Base-by-base conservation (phyloP, 2,888 invertebrate species). In the Herminia tarsipennalis region DNA sequence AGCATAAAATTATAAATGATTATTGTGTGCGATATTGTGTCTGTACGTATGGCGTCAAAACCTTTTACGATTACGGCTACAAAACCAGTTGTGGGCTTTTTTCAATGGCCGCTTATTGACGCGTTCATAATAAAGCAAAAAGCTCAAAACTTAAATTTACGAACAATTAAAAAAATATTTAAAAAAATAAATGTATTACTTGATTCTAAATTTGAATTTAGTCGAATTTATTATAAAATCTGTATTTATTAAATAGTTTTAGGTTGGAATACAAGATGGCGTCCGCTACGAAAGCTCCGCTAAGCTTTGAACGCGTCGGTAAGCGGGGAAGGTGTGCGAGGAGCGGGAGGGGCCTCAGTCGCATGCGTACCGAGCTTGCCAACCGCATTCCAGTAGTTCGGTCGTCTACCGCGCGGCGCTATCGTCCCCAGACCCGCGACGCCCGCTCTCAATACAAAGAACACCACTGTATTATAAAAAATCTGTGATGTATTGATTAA, bases 401-500 rank as follows among this genome's bases (percentile, higher is more conserved):
- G 60, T 76, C 77, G 79, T 73, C 74, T 78, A 76, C 86, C 85
- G 87, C 81, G 71, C 79, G 80, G 82, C 79, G 84, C 77, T 62
- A 48, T 79, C 85, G 86, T 66, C 57, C 55, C 62, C 52, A 63
- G 57, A 55, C 57, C 44, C 80, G 81, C 82, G 82, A 66, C 84
- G 77, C 79, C 73, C 78, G 79, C 72, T 77, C 78, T 66, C 76
- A 81, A 83, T 88, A 92, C 91, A 91, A 91, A 92, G 91, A 88
- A 89, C 88, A 83, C 83, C 84, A 82, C 80, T 82, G 81, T 84
- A 87, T 86, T 88, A 84, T 87, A 88, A 90, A 90, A 88, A 90
- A 89, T 86, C 86, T 85, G 88, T 91, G 88, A 91, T 91, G 90
- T 92, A 92, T 92, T 89, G 92, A 92, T 92, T 92, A 87, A 90